These are phyloP conservation scores for Chinchilla lanigera DNA, from an alignment of 2,113 vertebrate genomes.

Conservation along the genomic window DNA sequence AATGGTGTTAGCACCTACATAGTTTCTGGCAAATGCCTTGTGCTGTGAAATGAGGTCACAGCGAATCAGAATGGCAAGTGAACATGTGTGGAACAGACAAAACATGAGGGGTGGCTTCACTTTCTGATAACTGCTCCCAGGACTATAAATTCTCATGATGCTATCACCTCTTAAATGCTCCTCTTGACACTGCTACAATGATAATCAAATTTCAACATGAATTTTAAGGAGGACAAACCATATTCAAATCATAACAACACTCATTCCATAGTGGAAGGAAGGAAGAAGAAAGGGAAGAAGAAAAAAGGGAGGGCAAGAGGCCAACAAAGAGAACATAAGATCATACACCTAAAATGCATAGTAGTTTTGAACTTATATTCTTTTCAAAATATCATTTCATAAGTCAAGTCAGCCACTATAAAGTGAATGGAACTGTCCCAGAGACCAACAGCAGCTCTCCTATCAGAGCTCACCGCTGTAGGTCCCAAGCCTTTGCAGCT, in stretches of 20 bases:
- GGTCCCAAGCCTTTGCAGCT: background rate
- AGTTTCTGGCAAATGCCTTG: background rate
- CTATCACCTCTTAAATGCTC: background rate
- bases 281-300: fast-evolving
- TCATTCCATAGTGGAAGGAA: background rate
- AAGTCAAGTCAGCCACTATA: background rate
- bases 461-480: background rate
- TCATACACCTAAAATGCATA: background rate
- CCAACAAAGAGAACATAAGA: background rate
- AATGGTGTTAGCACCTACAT: background rate
- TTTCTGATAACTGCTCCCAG: background rate
- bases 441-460: background rate
- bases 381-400: slow-evolving; percentile 41
- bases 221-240: background rate
- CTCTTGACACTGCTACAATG: background rate
- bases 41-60: background rate
- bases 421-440: background rate
- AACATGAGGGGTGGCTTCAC: background rate
- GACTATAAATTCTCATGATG: background rate
- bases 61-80: background rate
- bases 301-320: background rate
- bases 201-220: background rate
- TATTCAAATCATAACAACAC: background rate
- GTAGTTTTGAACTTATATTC: background rate
- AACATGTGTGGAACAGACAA: background rate